Evolutionary conservation across 1,140 invertebrate species (phyloP).

Genomic region (Drosophila repleta): DNA sequence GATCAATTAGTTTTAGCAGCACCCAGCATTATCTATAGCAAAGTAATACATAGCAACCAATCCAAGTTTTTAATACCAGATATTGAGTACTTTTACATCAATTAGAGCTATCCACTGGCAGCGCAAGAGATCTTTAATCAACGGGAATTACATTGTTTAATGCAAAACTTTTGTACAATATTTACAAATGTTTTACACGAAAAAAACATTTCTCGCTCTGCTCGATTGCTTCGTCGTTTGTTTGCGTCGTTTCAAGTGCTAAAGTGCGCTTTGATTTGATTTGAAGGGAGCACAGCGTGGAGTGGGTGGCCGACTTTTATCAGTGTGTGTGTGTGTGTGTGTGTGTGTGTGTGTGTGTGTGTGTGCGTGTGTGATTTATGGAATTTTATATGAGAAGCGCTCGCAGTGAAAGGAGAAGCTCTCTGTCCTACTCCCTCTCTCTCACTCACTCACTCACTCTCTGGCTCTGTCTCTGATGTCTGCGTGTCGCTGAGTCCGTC

Average conservation of each 20-base stretch:
- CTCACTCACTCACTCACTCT: not conserved
- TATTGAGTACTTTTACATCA: not conserved
- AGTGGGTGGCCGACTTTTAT: constrained; percentile 64
- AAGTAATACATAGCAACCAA: too few relatives aligned
- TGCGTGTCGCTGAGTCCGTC: constrained; percentile 57
- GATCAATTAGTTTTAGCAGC: too few relatives aligned
- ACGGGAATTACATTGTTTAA: constrained; percentile 45
- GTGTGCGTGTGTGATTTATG: constrained; percentile 65
- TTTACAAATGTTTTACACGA: constrained; percentile 78
- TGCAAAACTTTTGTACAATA: constrained; percentile 75
- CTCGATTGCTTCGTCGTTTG: constrained; percentile 4
- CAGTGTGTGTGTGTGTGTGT: constrained; percentile 43
- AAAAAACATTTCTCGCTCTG: constrained; percentile 50
- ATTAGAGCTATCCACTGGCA: not conserved
- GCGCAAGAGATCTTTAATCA: constrained; percentile 12
- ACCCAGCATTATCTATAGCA: too few relatives aligned
- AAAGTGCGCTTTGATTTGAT: constrained; percentile 71
- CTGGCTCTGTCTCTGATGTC: constrained; percentile 23
- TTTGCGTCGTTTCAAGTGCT: constrained; percentile 63
- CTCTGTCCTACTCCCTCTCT: not conserved
- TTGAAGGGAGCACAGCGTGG: not conserved
- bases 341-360: constrained; percentile 39
- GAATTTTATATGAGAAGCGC: constrained; percentile 75
- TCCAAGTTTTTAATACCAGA: not conserved
- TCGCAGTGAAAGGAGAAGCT: constrained; percentile 36